A percentile compares a stretch with the other conserved stretches of the same genome.
Conservation (phyloP, 2,888 invertebrate genomes). For the Pyralis farinalis region DNA sequence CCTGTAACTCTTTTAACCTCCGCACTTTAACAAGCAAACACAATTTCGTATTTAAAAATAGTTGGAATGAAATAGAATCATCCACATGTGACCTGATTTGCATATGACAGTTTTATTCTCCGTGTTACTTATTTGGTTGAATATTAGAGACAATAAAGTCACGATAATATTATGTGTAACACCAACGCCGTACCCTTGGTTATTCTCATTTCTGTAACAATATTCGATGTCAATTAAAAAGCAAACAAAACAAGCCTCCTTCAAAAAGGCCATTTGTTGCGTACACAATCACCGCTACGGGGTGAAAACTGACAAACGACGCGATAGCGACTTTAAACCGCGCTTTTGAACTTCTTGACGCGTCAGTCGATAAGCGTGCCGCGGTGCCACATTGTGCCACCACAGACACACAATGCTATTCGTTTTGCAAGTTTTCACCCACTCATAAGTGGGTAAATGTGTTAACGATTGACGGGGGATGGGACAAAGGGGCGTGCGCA, state of each 20-base stretch:
- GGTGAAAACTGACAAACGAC: constrained; percentile 72
- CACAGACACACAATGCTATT: constrained; percentile 57
- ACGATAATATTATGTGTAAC: neutral
- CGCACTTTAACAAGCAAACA: too few species aligned
- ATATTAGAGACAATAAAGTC: too few species aligned
- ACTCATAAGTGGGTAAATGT: constrained; percentile 75
- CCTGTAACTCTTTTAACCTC: too few species aligned
- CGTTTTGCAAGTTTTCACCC: constrained; percentile 77
- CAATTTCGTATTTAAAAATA: too few species aligned
- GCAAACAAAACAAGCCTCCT: constrained; percentile 40
- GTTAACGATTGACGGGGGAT: constrained; percentile 68
- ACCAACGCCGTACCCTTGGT: constrained; percentile 15
- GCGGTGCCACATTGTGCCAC: constrained; percentile 43
- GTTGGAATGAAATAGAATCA: too few species aligned
- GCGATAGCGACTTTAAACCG: constrained; percentile 67
- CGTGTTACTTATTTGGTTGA: too few species aligned
- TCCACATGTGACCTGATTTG: too few species aligned
- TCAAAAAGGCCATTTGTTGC: constrained; percentile 71
- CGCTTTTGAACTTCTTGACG: constrained; percentile 77
- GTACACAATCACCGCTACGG: constrained; percentile 62
- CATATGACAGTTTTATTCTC: too few species aligned
- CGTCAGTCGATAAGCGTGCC: constrained; percentile 63
- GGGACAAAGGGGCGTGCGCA: constrained; percentile 46
- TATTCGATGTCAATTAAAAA: constrained; percentile 59
- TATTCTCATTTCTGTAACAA: neutral